Conservation (phyloP, 2,888 invertebrate species). For the Sarcophaga subvicina region DNA sequence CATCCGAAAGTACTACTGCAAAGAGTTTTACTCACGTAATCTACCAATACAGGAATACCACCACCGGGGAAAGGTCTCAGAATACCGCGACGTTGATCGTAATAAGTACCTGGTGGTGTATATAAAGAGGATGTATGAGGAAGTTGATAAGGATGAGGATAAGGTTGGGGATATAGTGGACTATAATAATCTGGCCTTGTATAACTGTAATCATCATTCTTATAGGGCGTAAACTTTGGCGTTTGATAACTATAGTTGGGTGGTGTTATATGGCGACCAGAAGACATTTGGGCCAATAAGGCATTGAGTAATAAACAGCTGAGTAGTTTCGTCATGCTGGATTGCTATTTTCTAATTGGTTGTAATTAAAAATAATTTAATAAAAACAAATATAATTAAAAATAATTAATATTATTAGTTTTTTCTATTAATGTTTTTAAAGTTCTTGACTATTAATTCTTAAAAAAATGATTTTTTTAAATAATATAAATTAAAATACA, state of each 20-base stretch:
- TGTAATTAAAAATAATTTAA: no score
- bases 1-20: no score
- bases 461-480: no score
- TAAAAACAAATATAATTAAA: no score
- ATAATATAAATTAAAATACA: no score
- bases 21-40: slow-evolving; percentile 75
- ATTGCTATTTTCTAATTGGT: no score
- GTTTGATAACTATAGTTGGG: not conserved
- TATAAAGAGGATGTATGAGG: slow-evolving; percentile 40
- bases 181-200: not conserved
- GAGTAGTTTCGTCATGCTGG: slow-evolving; percentile 32
- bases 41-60: slow-evolving; percentile 79
- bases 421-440: not conserved
- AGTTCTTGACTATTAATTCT: not conserved
- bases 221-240: slow-evolving; percentile 31
- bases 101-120: slow-evolving; percentile 74
- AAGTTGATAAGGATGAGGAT: slow-evolving; percentile 34
- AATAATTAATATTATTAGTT: no score
- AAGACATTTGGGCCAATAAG: slow-evolving; percentile 4
- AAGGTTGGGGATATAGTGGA: not conserved
- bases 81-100: slow-evolving; percentile 75
- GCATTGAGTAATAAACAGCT: not conserved
- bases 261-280: slow-evolving; percentile 41
- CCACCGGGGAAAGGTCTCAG: slow-evolving; percentile 80
- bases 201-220: slow-evolving; percentile 49